phyloP scores from a whole-genome alignment of 2,888 invertebrate species.

The Notodonta ziczac region DNA sequence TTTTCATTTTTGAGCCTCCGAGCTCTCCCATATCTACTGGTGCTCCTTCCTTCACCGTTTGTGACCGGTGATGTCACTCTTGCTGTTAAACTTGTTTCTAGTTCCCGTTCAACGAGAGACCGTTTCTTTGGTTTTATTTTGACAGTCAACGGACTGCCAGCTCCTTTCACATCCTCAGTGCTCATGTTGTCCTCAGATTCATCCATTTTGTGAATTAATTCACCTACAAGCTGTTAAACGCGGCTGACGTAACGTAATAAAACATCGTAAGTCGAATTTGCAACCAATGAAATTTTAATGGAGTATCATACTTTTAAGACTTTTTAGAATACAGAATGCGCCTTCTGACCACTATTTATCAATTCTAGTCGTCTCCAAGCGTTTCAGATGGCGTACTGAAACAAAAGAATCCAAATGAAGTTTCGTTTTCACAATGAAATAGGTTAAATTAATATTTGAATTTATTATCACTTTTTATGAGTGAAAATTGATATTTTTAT shows the following conservation, averaged over 20 bases:
- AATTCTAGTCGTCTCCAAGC: conserved; percentile 43
- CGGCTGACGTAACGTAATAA: conserved; percentile 52
- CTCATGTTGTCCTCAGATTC: conserved; percentile 68
- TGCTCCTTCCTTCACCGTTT: conserved; percentile 54
- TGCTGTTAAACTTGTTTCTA: conserved; percentile 74
- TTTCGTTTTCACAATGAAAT: conserved; percentile 63
- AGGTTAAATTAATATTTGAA: conserved; percentile 70
- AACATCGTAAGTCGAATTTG: conserved; percentile 46
- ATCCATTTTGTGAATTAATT: conserved; percentile 58
- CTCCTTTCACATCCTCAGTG: conserved; percentile 53
- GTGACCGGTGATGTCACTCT: conserved; percentile 67
- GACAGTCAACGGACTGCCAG: conserved; percentile 40
- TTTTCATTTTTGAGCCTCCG: conserved; percentile 79
- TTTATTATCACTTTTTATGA: conserved; percentile 41
- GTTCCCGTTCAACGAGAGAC: conserved; percentile 72
- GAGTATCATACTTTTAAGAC: conserved; percentile 32
- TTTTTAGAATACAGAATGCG: conserved; percentile 47
- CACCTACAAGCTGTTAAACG: conserved; percentile 30
- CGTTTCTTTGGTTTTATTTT: conserved; percentile 71
- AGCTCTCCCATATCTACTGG: conserved; percentile 86
- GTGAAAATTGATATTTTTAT: conserved; percentile 40
- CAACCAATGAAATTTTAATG: conserved; percentile 37
- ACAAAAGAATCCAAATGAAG: conserved; percentile 82
- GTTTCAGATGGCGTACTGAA: conserved; percentile 59
- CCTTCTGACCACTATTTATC: conserved; percentile 40